Percentiles rank a stretch among this genome's conserved stretches.
phyloP scores from a whole-genome alignment of 2,888 invertebrate genomes.

The Meteorus colon region DNA sequence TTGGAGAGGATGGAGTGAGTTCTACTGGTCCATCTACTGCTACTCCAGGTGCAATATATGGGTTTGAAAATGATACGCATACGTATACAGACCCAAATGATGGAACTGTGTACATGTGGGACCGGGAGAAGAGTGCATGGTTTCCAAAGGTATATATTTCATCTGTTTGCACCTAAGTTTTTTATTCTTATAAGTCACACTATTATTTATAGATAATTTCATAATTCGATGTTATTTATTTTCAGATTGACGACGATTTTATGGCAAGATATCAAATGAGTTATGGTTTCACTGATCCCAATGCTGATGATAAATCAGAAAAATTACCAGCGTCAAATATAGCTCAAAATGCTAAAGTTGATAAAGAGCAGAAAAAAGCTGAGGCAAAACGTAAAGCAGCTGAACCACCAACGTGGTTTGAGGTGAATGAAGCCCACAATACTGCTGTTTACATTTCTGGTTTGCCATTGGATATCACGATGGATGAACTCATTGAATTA shows the following conservation, averaged over 20 bases:
- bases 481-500: slow-evolving; percentile 91
- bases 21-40: slow-evolving; percentile 58
- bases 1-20: slow-evolving; percentile 52
- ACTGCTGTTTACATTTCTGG: slow-evolving; percentile 97
- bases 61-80: slow-evolving; percentile 85
- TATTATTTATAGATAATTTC: not conserved
- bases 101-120: slow-evolving; percentile 94
- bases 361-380: slow-evolving; percentile 63
- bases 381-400: slow-evolving; percentile 74
- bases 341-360: slow-evolving; percentile 53
- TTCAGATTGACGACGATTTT: slow-evolving; percentile 93
- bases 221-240: slow-evolving; percentile 36
- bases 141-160: slow-evolving; percentile 83
- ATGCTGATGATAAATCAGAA: slow-evolving; percentile 64
- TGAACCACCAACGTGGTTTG: slow-evolving; percentile 89
- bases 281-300: slow-evolving; percentile 88
- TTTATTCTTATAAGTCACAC: slow-evolving; percentile 22
- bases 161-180: not conserved
- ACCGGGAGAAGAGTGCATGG: slow-evolving; percentile 93
- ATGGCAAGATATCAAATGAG: slow-evolving; percentile 96
- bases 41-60: slow-evolving; percentile 75
- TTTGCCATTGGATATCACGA: slow-evolving; percentile 89
- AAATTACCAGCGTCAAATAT: slow-evolving; percentile 46
- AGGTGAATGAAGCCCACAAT: slow-evolving; percentile 89
- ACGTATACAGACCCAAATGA: slow-evolving; percentile 87